Evolutionary conservation across 2,797 vertebrate species (phyloP), one percentile per base, ranked within the genome.

Genomic region (Dallia pectoralis): DNA sequence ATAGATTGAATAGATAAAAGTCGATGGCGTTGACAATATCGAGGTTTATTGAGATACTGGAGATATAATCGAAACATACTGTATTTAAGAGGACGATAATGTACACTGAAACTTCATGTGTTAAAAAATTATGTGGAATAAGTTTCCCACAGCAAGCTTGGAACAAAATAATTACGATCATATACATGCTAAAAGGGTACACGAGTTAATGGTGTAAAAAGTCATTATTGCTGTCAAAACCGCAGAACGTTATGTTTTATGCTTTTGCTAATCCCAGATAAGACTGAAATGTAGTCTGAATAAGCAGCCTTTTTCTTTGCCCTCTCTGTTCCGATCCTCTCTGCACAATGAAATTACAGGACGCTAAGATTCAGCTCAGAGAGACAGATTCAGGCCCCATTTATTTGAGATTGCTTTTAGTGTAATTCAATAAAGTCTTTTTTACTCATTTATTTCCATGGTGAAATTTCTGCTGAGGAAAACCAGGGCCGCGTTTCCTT

Each of bases 361-460:
- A 83, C 81, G 83, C 88, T 87, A 75, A 90, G 88, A 89, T 71
- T 88, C 79, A 86, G 89, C 91, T 91, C 87, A 80, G 87, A 88
- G 89, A 92, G 90, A 90, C 89, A 90, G 89, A 94, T 92, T 90
- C 91, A 89, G 91, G 92, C 89, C 90, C 93, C 93, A 93, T 94
- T 94, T 92, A 92, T 92, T 93, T 91, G 91, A 91, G 92, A 93
- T 93, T 93, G 93, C 93, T 94, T 94, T 94, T 93, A 93, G 93
- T 92, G 88, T 93, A 94, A 94, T 93, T 92, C 90, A 92, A 94
- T 94, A 91, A 93, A 85, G 88, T 85, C 87, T 91, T 92, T 93
- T 93, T 92, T 91, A 91, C 89, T 94, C 92, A 90, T 93, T 93
- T 93, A 93, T 93, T 93, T 93, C 92, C 93, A 92, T 91, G 93